Evolutionary conservation across 2,888 invertebrate genomes (phyloP).

Genomic region (Oscheius sp.): DNA sequence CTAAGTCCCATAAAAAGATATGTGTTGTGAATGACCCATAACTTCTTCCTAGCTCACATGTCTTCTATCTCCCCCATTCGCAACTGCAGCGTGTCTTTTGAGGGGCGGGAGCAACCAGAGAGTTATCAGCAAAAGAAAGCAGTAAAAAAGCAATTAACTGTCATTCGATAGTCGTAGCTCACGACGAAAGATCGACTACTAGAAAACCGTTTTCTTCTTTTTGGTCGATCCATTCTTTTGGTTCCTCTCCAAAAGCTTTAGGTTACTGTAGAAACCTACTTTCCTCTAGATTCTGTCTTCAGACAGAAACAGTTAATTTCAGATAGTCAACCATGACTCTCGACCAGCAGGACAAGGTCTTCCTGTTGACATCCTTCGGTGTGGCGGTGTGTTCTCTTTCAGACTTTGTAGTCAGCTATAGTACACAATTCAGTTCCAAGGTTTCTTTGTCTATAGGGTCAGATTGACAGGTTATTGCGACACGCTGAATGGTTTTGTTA

Average conservation of each 20-base stretch:
- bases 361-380: conserved; percentile 41
- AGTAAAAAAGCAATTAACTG: conserved; percentile 36
- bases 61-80: neutral
- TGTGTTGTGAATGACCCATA: neutral
- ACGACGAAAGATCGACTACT: conserved; percentile 35
- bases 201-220: neutral
- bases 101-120: conserved; percentile 6
- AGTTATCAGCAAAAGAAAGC: conserved; percentile 27
- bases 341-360: conserved; percentile 46
- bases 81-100: neutral
- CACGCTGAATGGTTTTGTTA: too few relatives aligned
- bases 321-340: conserved; percentile 17
- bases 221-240: neutral
- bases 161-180: conserved; percentile 27
- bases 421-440: too few relatives aligned
- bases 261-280: neutral
- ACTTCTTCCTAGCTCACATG: neutral
- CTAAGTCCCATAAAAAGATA: too few relatives aligned
- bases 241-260: neutral
- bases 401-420: too few relatives aligned
- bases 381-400: conserved; percentile 40
- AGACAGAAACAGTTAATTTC: neutral
- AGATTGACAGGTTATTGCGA: too few relatives aligned
- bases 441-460: too few relatives aligned
- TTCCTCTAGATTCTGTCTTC: neutral